Evolutionary conservation across 2,113 vertebrate species (phyloP), one percentile per base, ranked within the genome.

Genomic region (Gambusia affinis): DNA sequence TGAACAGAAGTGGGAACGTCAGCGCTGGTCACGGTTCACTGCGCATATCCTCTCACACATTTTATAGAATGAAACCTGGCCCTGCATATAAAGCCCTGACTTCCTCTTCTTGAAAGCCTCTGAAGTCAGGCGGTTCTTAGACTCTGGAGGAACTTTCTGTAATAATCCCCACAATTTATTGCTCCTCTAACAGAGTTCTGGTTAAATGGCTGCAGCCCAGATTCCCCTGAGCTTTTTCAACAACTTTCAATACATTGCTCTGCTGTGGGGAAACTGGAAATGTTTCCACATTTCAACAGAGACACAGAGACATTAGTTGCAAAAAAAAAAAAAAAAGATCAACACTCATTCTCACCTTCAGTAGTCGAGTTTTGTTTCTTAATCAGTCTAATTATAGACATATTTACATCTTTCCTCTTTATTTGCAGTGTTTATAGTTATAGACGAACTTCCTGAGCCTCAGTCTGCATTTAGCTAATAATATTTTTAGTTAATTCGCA

Each of bases 181-280:
- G 76, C 81, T 85, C 54, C 82, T 51, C 31, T 79, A 81, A 78
- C 85, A 85, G 81, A 74, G 67, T 88, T 88, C 73, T 88, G 72
- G 72, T 85, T 89, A 76, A 64, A 88, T 87, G 85, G 85, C 70
- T 12, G 78, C 71, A 63, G 76, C 73, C 77, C 88, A 90, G 79
- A 79, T 57, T 78, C 81, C 86, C 81, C 67, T 31, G 77, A 66
- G 73, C 73, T 70, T 83, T 57, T 84, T 75, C 82, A 82, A 81
- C 82, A 83, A 79, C 60, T 74, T 42, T 75, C 22, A 12, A n/a
- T 67, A 73, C 75, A 44, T 73, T n/a, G 12, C 28, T 78, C 72
- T 81, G 82, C 75, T 67, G 70, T 67, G 1, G 63, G 31, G 70
- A 66, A 54, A 79, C 78, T 68, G 77, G 42, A 54, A 81, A 86